Evolutionary conservation across 2,113 vertebrate species (phyloP).

Genomic region (Ictidomys tridecemlineatus): DNA sequence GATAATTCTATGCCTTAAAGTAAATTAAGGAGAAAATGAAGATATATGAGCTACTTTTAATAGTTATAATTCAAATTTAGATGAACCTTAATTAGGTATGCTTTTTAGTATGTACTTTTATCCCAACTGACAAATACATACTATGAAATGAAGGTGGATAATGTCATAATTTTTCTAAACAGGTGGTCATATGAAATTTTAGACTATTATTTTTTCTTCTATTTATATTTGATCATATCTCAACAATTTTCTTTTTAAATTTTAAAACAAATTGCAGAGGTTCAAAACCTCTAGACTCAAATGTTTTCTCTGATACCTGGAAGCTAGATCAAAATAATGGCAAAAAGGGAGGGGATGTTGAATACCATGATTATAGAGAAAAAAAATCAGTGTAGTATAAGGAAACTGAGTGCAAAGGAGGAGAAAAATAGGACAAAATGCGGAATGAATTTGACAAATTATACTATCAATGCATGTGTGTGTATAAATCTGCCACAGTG

Average conservation of each 20-base stretch:
- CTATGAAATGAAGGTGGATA: not conserved
- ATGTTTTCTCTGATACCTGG: too few relatives aligned
- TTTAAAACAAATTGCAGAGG: not conserved
- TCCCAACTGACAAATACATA: not conserved
- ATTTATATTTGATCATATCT: not conserved
- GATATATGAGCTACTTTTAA: not conserved
- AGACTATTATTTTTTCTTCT: not conserved
- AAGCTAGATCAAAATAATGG: too few relatives aligned
- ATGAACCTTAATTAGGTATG: not conserved
- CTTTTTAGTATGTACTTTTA: not conserved
- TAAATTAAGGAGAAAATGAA: not conserved
- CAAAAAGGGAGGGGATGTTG: too few relatives aligned
- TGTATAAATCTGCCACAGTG: too few relatives aligned
- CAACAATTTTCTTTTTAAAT: not conserved
- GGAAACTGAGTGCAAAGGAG: too few relatives aligned
- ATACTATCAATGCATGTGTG: too few relatives aligned
- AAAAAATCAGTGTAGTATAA: too few relatives aligned
- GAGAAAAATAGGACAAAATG: too few relatives aligned
- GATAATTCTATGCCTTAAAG: not conserved
- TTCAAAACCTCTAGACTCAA: too few relatives aligned
- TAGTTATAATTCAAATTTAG: constrained; percentile 41
- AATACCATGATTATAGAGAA: too few relatives aligned
- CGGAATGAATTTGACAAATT: too few relatives aligned
- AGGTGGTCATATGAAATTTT: not conserved
- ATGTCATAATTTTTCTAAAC: not conserved